Conservation (phyloP, 2,797 vertebrate species). For the Fistularia commersonii region DNA sequence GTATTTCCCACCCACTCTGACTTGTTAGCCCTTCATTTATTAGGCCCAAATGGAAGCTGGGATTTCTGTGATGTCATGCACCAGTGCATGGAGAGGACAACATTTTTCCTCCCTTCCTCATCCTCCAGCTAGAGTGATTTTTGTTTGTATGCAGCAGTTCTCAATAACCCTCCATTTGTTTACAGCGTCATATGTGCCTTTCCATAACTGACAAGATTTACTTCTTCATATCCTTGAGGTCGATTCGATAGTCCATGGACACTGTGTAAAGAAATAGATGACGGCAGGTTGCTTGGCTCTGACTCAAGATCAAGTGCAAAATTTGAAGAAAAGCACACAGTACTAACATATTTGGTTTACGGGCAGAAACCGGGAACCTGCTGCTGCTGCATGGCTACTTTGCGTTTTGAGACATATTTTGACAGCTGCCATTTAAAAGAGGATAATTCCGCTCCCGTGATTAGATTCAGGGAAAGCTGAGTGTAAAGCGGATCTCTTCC, state of each 20-base stretch:
- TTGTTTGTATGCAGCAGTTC: conserved; percentile 25
- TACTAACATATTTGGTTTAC: conserved; percentile 34
- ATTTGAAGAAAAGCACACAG: conserved; percentile 30
- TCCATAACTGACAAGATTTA: neutral
- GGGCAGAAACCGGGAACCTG: conserved; percentile 43
- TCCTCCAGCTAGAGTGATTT: conserved; percentile 27
- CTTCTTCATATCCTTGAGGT: conserved; percentile 17
- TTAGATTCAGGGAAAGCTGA: conserved; percentile 64
- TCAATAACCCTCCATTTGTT: conserved; percentile 22
- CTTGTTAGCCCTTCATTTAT: conserved; percentile 81
- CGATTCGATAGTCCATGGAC: conserved; percentile 18
- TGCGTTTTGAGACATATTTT: conserved; percentile 63
- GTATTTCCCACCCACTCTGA: conserved; percentile 67
- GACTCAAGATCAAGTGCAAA: conserved; percentile 43
- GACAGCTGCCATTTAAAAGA: conserved; percentile 75
- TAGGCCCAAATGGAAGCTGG: conserved; percentile 78
- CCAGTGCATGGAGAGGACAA: conserved; percentile 64
- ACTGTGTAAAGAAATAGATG: conserved; percentile 11
- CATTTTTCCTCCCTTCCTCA: conserved; percentile 34
- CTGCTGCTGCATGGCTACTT: conserved; percentile 33
- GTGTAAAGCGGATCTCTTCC: conserved; percentile 71
- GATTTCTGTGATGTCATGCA: conserved; percentile 76
- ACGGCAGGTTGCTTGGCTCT: conserved; percentile 30
- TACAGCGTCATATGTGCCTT: neutral
- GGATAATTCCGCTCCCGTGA: conserved; percentile 58